A percentile compares a stretch with the other conserved stretches of the same genome.
Evolutionary conservation across 2,888 invertebrate genomes (phyloP).

Genomic region (Elegia similella): DNA sequence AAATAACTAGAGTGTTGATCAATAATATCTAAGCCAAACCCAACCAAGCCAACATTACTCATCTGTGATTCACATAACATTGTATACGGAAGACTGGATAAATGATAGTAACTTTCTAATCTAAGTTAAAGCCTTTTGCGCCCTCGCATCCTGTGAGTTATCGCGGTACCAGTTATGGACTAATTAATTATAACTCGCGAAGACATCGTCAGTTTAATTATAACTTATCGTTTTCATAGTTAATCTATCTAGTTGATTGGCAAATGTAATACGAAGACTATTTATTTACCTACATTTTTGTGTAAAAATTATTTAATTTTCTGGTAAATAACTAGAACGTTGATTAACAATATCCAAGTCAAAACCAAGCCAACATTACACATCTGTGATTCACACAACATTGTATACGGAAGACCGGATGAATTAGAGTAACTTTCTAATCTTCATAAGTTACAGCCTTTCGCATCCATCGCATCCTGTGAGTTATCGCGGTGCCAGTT

Average conservation of each 20-base stretch:
- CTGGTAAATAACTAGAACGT: no score
- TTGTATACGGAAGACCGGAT: neutral
- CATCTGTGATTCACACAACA: neutral
- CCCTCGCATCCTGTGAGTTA: conserved; percentile 47
- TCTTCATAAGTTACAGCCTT: conserved; percentile 49
- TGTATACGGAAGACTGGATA: neutral
- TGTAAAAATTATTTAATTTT: no score
- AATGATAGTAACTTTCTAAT: conserved; percentile 45
- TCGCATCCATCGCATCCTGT: conserved; percentile 39
- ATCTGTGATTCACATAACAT: neutral
- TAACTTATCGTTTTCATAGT: conserved; percentile 37
- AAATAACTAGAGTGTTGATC: no score
- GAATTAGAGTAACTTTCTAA: conserved; percentile 42
- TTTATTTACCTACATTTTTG: no score
- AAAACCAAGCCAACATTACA: no score
- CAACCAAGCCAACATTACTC: no score
- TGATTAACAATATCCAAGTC: no score
- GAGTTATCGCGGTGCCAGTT: conserved; percentile 55
- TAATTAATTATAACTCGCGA: conserved; percentile 62
- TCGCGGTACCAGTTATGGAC: conserved; percentile 51
- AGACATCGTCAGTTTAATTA: conserved; percentile 63
- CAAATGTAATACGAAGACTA: no score
- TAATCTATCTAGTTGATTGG: neutral
- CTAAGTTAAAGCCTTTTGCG: conserved; percentile 45
- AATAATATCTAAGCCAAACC: no score